Evolutionary conservation across 2,113 vertebrate genomes (phyloP).

Genomic region (Caretta caretta): DNA sequence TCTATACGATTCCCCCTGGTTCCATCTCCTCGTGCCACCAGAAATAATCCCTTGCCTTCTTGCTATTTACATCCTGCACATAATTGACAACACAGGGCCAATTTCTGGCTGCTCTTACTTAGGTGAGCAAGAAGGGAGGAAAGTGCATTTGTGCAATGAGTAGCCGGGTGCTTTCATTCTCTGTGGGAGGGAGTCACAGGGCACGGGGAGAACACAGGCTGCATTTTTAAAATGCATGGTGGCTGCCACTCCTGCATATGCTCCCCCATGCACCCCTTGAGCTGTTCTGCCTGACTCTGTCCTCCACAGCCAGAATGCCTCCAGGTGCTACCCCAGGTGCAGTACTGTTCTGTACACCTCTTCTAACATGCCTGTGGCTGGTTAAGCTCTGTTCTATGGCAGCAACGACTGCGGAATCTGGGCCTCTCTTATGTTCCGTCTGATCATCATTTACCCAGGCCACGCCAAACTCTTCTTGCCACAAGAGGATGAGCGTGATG

Average conservation of each 20-base stretch:
- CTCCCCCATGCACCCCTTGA: background rate
- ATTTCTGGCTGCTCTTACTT: background rate
- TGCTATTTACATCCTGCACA: background rate
- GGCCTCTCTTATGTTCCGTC: background rate
- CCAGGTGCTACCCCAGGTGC: background rate
- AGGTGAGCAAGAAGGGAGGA: background rate
- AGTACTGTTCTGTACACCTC: background rate
- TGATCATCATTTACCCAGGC: background rate
- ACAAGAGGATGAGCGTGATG: slow-evolving; percentile 1
- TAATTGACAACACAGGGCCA: background rate
- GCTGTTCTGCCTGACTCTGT: background rate
- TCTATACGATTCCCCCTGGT: background rate
- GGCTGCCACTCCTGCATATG: background rate
- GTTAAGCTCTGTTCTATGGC: accelerated
- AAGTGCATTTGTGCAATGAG: background rate
- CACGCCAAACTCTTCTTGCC: slow-evolving; percentile 59
- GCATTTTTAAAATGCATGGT: slow-evolving; percentile 2
- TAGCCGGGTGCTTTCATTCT: background rate
- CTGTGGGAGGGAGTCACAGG: background rate
- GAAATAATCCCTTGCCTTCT: background rate
- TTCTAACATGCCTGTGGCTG: background rate
- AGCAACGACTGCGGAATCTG: background rate
- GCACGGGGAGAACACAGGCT: background rate
- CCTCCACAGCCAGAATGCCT: background rate
- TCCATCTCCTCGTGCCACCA: background rate